phyloP scores from a whole-genome alignment of 2,113 vertebrate genomes.

The Centropus unirufus region DNA sequence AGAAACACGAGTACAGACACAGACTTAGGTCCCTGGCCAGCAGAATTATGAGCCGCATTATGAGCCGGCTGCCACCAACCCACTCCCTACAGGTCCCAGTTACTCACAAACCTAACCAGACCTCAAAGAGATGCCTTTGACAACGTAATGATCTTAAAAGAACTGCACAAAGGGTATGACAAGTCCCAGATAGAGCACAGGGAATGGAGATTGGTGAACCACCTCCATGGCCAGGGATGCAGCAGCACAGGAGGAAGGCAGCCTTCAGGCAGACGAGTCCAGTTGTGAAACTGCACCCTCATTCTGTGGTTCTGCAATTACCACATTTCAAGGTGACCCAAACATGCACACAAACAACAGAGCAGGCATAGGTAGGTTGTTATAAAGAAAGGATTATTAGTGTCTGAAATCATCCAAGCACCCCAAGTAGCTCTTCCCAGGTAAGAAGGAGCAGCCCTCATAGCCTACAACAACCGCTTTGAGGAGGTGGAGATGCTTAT shows the following conservation, averaged over 20 bases:
- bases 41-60: not conserved
- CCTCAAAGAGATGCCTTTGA: not conserved
- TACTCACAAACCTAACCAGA: not conserved
- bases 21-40: not conserved
- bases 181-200: not conserved
- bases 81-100: not conserved
- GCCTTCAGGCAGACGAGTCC: not conserved
- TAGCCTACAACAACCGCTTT: not conserved
- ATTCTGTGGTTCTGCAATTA: conserved; percentile 20
- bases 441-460: not conserved
- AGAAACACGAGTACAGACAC: not conserved
- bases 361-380: conserved; percentile 31
- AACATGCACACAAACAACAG: not conserved
- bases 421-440: not conserved
- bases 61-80: not conserved
- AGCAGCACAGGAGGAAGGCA: not conserved
- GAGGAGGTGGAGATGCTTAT: conserved; percentile 27
- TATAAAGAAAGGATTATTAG: not conserved
- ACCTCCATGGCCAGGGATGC: not conserved
- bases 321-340: conserved; percentile 34
- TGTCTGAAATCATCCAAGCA: not conserved
- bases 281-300: not conserved
- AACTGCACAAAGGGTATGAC: not conserved
- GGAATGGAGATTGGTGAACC: not conserved
- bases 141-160: not conserved